Percentiles rank a stretch among this genome's conserved stretches.
Conservation (phyloP, 1,140 invertebrate genomes). For the Odontomachus brunneus region DNA sequence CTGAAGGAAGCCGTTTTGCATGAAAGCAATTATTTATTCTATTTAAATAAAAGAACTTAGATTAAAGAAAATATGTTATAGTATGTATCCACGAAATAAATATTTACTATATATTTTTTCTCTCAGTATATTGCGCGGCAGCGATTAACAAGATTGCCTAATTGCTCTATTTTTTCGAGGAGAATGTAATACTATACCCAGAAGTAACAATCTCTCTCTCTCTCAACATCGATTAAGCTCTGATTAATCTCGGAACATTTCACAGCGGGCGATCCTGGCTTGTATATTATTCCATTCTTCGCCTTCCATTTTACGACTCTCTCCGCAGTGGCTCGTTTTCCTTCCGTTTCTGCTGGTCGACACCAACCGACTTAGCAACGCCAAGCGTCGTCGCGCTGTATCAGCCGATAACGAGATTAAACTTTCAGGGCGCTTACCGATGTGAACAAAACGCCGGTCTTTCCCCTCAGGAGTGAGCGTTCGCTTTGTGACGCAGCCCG, state of each 20-base stretch:
- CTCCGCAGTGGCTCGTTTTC: neutral
- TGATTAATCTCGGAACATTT: constrained; percentile 55
- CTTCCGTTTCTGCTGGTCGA: neutral
- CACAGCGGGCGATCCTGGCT: constrained; percentile 17
- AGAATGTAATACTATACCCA: constrained; percentile 5
- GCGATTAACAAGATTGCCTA: neutral
- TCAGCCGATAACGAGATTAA: constrained; percentile 31
- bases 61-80: no score
- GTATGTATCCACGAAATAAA: no score
- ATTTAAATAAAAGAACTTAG: no score
- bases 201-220: constrained; percentile 14
- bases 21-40: no score
- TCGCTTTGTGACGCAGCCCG: constrained; percentile 22
- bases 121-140: no score
- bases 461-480: constrained; percentile 16
- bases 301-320: constrained; percentile 10
- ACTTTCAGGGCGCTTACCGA: neutral
- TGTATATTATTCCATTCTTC: constrained; percentile 67
- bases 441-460: neutral
- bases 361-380: constrained; percentile 2
- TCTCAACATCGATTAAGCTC: constrained; percentile 22
- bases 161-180: neutral
- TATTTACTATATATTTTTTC: no score
- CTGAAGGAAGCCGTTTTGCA: no score
- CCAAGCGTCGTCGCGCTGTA: neutral